Base-by-base conservation (phyloP, 2,888 invertebrate species). In the Heteromurus nitidus region DNA sequence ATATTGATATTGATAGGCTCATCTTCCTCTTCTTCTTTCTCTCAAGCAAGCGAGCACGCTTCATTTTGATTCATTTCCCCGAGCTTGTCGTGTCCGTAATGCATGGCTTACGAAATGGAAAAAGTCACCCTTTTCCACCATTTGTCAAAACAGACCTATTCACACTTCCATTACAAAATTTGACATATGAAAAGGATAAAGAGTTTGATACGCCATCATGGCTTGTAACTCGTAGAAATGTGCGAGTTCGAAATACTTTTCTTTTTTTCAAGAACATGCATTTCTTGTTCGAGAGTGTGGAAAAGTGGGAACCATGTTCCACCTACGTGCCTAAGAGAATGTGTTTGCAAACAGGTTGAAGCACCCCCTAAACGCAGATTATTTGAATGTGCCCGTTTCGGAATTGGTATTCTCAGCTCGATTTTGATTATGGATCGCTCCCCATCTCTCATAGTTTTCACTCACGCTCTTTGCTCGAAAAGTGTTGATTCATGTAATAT, bases 141-240 rank as follows among this genome's bases (percentile, higher is more conserved):
- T 79, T 79, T 79, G 79, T 79, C 79, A 79, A 70, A 79, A 79
- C 79, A 79, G 13, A 55, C 44, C 1, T 20, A 50, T n/a, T 20
- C 20, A 20, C 50, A 50, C 50, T 9, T n/a, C 50, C 3, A 50
- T 50, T 50, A 50, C 20, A 20, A n/a, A n/a, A n/a, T n/a, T n/a
- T n/a, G n/a, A n/a, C n/a, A n/a, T n/a, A n/a, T n/a, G n/a, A n/a
- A 44, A 9, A 13, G n/a, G n/a, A n/a, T n/a, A n/a, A n/a, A n/a
- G n/a, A n/a, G n/a, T n/a, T 44, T 44, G 44, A 44, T n/a, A 44
- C 3, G n/a, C 44, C n/a, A 2, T 44, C 44, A 44, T 9, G n/a
- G n/a, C n/a, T n/a, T n/a, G n/a, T n/a, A n/a, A n/a, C n/a, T n/a
- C n/a, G n/a, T n/a, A n/a, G n/a, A n/a, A n/a, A n/a, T n/a, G n/a